Base-by-base conservation (phyloP, 2,888 invertebrate species). In the Petrophora chlorosata region DNA sequence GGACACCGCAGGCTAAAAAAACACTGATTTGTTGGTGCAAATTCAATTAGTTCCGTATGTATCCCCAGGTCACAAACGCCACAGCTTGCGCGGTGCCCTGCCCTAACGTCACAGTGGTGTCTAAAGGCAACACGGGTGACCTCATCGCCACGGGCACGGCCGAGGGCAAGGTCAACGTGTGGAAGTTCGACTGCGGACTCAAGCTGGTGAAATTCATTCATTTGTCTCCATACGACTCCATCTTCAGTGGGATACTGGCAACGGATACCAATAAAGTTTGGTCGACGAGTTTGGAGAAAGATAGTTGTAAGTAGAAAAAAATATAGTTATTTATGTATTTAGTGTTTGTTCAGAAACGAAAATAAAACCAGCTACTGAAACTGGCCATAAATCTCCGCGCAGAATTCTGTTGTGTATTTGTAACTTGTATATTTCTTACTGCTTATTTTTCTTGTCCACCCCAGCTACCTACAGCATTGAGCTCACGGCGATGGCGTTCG, bases 181-280 rank as follows among this genome's bases (percentile, higher is more conserved):
- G 97, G 95, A 95, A 95, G 76, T 94, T 96, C 51, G 94, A 94
- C 56, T 94, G 95, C 45, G 95, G 96, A 66, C 90, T 96, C 33
- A 95, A 94, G 65, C 84, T 93, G 46, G 92, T 92, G 67, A 93
- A 94, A 71, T 92, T 92, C 60, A 92, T 94, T 56, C 82, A 82
- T 50, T 73, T 90, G 4, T 83, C 90, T 23, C 82, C 90, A 2
- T 88, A 89, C 51, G 90, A 91, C 66, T 89, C 91, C 15, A 88
- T 90, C 59, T 90, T 90, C 65, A 88, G 88, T 59, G 89, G 88
- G 0, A 82, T 90, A 53, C 69, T 90, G 40, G 65, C 82, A 23
- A 77, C 82, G 2, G 89, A 90, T 54, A 76, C 73, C 53, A 83
- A 84, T 50, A 85, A 86, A 75, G 89, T 90, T 5, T 90, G 90